Conservation (phyloP, 2,797 vertebrate genomes). For the Falco columbarius region DNA sequence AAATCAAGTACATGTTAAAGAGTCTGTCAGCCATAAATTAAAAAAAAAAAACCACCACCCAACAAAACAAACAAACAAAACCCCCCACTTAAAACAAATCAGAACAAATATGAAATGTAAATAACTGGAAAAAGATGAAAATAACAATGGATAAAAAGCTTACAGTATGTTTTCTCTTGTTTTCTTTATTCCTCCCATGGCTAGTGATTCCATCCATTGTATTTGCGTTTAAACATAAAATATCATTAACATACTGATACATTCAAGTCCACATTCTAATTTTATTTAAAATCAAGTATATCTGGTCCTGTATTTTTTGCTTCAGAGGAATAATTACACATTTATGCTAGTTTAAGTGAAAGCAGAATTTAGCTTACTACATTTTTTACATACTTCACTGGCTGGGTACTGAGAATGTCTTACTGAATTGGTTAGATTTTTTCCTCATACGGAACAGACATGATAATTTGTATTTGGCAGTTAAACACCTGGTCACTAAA, state of each 20-base stretch:
- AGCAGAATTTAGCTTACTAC: background rate
- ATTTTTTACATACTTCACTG: background rate
- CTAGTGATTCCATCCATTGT: background rate
- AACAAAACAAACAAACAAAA: background rate
- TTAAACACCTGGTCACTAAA: slow-evolving; percentile 66
- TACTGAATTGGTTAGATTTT: background rate
- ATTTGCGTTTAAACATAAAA: background rate
- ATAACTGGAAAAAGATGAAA: background rate
- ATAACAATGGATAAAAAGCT: background rate
- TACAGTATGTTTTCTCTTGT: background rate
- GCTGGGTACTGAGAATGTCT: background rate
- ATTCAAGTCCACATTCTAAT: background rate
- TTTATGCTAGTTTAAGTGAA: slow-evolving; percentile 27
- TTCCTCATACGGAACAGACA: background rate
- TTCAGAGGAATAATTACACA: background rate
- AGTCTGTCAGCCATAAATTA: background rate
- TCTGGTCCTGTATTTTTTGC: background rate
- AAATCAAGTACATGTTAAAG: background rate
- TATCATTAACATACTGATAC: background rate
- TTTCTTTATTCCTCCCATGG: background rate
- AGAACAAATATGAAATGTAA: background rate
- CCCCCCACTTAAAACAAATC: background rate
- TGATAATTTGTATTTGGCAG: slow-evolving; percentile 42
- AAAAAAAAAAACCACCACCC: background rate
- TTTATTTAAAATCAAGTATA: slow-evolving; percentile 13